Base-by-base conservation (phyloP, 2,888 invertebrate genomes). In the Yponomeuta plumbellus region DNA sequence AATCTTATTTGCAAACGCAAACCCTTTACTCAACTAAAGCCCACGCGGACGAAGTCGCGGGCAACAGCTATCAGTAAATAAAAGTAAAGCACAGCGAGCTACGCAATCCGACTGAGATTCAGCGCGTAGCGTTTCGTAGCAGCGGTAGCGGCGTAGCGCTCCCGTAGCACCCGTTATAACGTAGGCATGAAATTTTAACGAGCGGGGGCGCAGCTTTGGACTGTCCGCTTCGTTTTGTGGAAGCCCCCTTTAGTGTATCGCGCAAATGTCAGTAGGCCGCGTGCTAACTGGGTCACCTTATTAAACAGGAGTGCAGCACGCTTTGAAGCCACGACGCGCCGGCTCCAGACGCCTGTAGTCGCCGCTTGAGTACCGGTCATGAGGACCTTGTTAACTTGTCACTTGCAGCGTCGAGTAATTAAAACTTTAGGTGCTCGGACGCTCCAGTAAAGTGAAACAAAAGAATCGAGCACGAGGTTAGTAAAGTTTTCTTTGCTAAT, bases 221-320 rank as follows among this genome's bases (percentile, higher is more conserved):
- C 44, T 52, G 44, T 13, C 44, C 44, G 44, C 44, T 52, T 52
- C 44, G 44, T 52, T 44, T 52, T 52, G 44, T 52, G 2, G 44
- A 17, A 52, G 6, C 44, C 44, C 22, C 21, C 58, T 57, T 21
- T 40, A 39, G 63, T 63, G 40, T 39, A 39, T 40, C 11, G 63
- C 63, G 52, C 70, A 69, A 70, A 70, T 70, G 70, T 70, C 69
- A 71, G 68, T 76, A 75, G 79, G 76, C 74, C 77, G 71, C 61
- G 70, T 65, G 65, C 70, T 68, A 79, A 78, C 76, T 81, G 72
- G 81, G 83, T 81, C 82, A 80, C 75, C 75, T 74, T 77, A 75
- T 73, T 78, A 75, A 70, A 70, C 58, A 59, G 40, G 20, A 20
- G 40, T 39, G 61, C 68, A 68, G 68, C 66, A 59, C 67, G 61